Evolutionary conservation across 2,888 invertebrate species (phyloP), one percentile per base, ranked within the genome.

Genomic region (Drosophila testacea): DNA sequence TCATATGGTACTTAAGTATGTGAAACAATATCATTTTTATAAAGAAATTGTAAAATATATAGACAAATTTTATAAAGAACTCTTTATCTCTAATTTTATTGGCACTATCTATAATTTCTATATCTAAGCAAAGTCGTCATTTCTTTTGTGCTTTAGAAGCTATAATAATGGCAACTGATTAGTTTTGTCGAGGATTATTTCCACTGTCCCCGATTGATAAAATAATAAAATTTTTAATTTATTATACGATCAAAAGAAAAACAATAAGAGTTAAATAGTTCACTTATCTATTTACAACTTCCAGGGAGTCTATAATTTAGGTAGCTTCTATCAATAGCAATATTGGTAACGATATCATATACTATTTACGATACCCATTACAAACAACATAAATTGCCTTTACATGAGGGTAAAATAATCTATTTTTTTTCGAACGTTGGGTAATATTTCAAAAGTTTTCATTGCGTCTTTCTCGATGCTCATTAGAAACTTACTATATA

Each of bases 261-360:
- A n/a, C 47, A 48, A 4, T 11, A 38, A 36, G 34, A 46, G 28
- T 34, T 42, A 46, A 46, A 4, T 46, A 54, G 9, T 5, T 7
- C 7, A 9, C 44, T 64, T 70, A 76, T 65, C 71, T n/a, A 32
- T 57, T 61, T 46, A 64, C 57, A 44, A 59, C 32, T 34, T 30
- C n/a, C 51, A 30, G 47, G 56, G n/a, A 39, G 59, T 56, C 41
- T 7, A 52, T 66, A 73, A 69, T 48, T 69, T 46, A 60, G 74
- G 66, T 66, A 63, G 69, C 69, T 63, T 28, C 36, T 34, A 39
- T 9, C 28, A 46, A 42, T 42, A 38, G 41, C 44, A 56, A 38
- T 30, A 39, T n/a, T 11, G 7, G n/a, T 11, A 5, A 57, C 11
- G 41, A 56, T 57, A 47, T 4, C 47, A 28, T 13, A 48, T 60